These are phyloP conservation scores for Plutella xylostella DNA, from an alignment of 2,888 invertebrate genomes.

Conservation along the genomic window DNA sequence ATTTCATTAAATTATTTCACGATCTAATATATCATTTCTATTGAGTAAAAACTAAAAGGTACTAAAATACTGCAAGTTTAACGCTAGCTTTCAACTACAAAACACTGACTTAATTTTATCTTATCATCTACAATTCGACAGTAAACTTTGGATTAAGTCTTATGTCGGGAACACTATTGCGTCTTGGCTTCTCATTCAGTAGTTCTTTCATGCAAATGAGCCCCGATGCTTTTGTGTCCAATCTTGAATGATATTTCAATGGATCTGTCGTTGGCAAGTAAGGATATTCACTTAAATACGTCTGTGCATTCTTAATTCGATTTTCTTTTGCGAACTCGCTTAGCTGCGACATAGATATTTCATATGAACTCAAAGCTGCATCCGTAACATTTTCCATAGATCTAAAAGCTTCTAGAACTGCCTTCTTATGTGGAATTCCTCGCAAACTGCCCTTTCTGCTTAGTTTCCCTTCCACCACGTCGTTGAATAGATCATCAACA, in stretches of 20 bases:
- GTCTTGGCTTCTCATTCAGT: constrained; percentile 41
- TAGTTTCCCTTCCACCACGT: constrained; percentile 56
- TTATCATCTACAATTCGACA: constrained; percentile 7
- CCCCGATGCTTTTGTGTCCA: constrained; percentile 53
- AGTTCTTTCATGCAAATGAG: constrained; percentile 58
- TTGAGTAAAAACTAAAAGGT: constrained; percentile 31
- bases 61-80: constrained; percentile 34
- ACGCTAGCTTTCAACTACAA: constrained; percentile 11
- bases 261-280: constrained; percentile 63
- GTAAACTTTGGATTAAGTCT: constrained; percentile 45
- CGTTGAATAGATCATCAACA: constrained; percentile 60
- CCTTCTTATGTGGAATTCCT: constrained; percentile 66
- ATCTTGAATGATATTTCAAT: constrained; percentile 55
- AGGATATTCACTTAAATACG: constrained; percentile 58
- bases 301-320: constrained; percentile 49
- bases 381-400: constrained; percentile 61
- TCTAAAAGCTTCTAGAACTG: constrained; percentile 60
- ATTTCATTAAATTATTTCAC: neutral
- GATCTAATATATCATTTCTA: too few relatives aligned
- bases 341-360: constrained; percentile 43
- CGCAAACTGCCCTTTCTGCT: constrained; percentile 61
- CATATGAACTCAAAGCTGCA: constrained; percentile 46
- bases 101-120: constrained; percentile 7
- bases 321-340: constrained; percentile 46
- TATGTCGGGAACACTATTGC: constrained; percentile 61